Conservation (phyloP, 2,113 vertebrate species). For the Lepisosteus oculatus region DNA sequence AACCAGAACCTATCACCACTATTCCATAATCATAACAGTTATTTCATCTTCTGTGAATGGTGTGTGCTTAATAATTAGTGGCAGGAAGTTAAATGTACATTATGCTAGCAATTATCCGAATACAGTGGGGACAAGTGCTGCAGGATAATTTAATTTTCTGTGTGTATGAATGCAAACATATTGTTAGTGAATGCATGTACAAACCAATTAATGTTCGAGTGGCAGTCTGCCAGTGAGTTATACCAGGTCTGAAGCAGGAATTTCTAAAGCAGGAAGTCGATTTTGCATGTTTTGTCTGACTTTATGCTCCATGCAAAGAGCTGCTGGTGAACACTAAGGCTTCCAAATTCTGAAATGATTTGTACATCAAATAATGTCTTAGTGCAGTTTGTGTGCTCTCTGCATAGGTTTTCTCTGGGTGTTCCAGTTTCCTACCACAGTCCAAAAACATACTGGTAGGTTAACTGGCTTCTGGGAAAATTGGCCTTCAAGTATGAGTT, state of each 20-base stretch:
- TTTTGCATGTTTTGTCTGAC: background rate
- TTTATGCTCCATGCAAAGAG: background rate
- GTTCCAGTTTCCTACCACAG: too few species aligned
- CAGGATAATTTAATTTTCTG: constrained; percentile 36
- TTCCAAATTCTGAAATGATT: too few species aligned
- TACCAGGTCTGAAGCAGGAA: background rate
- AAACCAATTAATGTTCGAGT: constrained; percentile 4
- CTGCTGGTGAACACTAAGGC: too few species aligned
- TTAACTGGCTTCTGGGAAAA: too few species aligned
- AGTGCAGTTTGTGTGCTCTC: too few species aligned
- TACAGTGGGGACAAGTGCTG: constrained; percentile 39
- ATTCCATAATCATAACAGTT: background rate
- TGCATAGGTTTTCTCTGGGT: too few species aligned
- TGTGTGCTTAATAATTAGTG: constrained; percentile 40
- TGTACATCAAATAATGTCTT: too few species aligned
- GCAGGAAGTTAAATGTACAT: constrained; percentile 35
- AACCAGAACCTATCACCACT: background rate
- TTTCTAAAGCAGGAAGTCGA: background rate
- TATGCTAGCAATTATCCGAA: constrained; percentile 40
- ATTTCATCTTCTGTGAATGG: constrained; percentile 19
- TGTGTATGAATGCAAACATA: constrained; percentile 22
- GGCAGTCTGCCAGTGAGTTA: background rate
- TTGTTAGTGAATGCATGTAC: background rate
- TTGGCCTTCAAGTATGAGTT: too few species aligned
- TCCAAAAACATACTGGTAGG: too few species aligned